Conservation (phyloP, 1,140 invertebrate species). For the Eurosta solidaginis region DNA sequence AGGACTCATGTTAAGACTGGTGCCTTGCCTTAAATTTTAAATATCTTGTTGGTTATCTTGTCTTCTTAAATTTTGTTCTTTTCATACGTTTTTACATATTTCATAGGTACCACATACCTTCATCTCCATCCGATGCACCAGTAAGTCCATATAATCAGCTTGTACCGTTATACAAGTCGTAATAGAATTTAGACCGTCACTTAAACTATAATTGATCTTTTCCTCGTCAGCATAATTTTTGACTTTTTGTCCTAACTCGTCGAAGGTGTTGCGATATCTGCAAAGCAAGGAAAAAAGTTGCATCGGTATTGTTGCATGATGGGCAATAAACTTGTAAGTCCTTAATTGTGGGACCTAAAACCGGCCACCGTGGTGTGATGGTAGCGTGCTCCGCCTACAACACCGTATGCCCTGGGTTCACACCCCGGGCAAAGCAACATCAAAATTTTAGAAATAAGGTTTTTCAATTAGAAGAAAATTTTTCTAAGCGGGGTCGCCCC, state of each 20-base stretch:
- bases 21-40: not conserved
- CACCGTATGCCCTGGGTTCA: too few species aligned
- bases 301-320: not conserved
- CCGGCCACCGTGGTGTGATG: too few species aligned
- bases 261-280: conserved; percentile 71
- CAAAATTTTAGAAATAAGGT: too few species aligned
- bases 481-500: too few species aligned
- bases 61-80: too few species aligned
- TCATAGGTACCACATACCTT: conserved; percentile 64
- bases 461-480: too few species aligned
- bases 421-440: too few species aligned
- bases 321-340: not conserved
- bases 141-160: conserved; percentile 72
- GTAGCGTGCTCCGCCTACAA: too few species aligned
- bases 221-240: conserved; percentile 71
- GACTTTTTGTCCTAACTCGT: conserved; percentile 70
- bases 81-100: too few species aligned
- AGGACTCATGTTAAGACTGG: not conserved
- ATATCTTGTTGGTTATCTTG: too few species aligned
- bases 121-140: conserved; percentile 71
- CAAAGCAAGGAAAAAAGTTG: not conserved
- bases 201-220: conserved; percentile 71
- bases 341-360: not conserved
- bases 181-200: conserved; percentile 67
- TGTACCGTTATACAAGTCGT: conserved; percentile 69